phyloP scores from a whole-genome alignment of 2,888 invertebrate genomes.

The Scelioninae gen. 1 region DNA sequence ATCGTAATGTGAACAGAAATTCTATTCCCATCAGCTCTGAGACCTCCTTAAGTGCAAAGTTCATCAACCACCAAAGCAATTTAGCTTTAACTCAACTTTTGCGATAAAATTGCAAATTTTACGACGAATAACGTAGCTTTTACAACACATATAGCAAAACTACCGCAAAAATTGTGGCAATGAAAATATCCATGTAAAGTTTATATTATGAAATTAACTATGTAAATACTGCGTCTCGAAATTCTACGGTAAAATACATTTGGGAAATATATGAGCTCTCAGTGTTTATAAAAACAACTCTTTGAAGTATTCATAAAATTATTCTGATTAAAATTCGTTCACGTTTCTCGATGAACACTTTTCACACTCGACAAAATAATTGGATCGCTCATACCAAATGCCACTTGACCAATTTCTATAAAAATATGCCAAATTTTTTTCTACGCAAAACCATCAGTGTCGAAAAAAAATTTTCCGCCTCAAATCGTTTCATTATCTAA shows the following conservation, averaged over 20 bases:
- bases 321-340: background rate
- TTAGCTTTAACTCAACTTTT: conserved; percentile 29
- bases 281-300: background rate
- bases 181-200: background rate
- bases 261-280: no score
- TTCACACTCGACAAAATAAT: conserved; percentile 32
- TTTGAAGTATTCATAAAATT: background rate
- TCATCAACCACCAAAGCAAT: conserved; percentile 40
- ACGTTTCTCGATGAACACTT: conserved; percentile 1
- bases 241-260: no score
- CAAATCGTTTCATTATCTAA: conserved; percentile 29
- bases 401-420: conserved; percentile 24
- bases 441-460: background rate
- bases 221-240: no score
- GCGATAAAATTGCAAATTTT: conserved; percentile 30
- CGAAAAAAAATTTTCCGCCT: conserved; percentile 14
- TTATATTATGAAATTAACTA: background rate
- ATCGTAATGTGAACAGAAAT: conserved; percentile 38
- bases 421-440: conserved; percentile 23
- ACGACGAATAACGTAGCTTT: conserved; percentile 10
- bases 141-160: background rate
- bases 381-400: conserved; percentile 1
- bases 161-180: background rate
- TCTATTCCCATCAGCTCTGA: conserved; percentile 12
- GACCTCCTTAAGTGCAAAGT: conserved; percentile 48